Conservation (phyloP, 2,113 vertebrate genomes). For the Lipophrys pholis region DNA sequence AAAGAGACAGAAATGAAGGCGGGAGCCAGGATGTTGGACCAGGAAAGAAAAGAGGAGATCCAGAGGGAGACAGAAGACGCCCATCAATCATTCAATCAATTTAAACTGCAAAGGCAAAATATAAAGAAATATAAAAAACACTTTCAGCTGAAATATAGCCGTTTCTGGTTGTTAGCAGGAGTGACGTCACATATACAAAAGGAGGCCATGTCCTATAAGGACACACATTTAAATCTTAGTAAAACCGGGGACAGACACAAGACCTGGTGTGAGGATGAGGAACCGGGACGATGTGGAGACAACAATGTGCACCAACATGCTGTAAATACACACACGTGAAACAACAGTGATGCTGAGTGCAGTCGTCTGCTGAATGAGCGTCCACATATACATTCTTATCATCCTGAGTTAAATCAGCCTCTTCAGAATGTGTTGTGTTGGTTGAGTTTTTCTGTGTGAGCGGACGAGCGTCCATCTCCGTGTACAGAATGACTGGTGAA, state of each 20-base stretch:
- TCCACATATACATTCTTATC: constrained; percentile 49
- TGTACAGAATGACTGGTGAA: constrained; percentile 49
- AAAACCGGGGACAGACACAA: too few species aligned
- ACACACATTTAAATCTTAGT: background rate
- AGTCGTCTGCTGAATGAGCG: constrained; percentile 54
- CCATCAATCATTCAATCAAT: constrained; percentile 37
- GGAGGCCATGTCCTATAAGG: background rate
- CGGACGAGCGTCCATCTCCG: background rate
- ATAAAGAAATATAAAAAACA: background rate
- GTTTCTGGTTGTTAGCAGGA: background rate
- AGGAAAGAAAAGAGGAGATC: constrained; percentile 1
- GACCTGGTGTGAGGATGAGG: background rate
- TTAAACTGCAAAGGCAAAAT: background rate
- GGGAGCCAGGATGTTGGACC: constrained; percentile 24
- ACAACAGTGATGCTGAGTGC: background rate
- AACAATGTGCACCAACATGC: constrained; percentile 5
- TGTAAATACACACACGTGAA: background rate
- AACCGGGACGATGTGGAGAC: background rate
- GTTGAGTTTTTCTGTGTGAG: constrained; percentile 7
- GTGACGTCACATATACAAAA: background rate
- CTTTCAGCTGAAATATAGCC: too few species aligned
- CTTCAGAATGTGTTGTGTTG: constrained; percentile 24
- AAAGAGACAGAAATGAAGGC: constrained; percentile 39
- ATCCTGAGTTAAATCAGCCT: constrained; percentile 48
- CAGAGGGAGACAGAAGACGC: constrained; percentile 34